Evolutionary conservation across 1,140 invertebrate genomes (phyloP), one percentile per base, ranked within the genome.

Genomic region (Microplitis mediator): DNA sequence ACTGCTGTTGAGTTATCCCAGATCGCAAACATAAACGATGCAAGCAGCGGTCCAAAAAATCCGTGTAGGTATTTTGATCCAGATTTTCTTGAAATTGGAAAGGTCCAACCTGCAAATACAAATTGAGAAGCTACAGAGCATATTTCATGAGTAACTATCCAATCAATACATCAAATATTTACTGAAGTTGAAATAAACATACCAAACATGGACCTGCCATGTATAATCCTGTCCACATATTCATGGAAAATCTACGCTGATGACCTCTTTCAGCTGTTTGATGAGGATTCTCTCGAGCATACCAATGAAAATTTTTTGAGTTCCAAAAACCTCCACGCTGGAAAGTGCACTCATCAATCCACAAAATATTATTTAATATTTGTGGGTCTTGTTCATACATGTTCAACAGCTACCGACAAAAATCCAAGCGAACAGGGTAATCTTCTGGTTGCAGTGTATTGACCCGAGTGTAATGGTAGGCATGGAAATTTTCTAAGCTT

Each of bases 261-360:
- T 79, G 79, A 70, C 71, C 14, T 61, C 74, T 75, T 76, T 82
- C 69, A 65, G 77, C 34, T 32, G 81, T 80, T 45, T 74, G 77
- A 75, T 82, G 77, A 58, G 82, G 81, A 79, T 87, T 87, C 74
- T 81, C 80, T 36, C 75, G 68, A 31, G 79, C 77, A 78, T 82
- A 86, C 23, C 73, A 56, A 68, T 88, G 82, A 54, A 80, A 68
- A 71, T 87, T 87, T 66, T 86, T 84, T 8, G 85, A 72, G 70
- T 87, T 86, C n/a, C 80, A 74, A 61, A 81, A 75, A 11, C 82
- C 81, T 58, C 78, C 73, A 74, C 78, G 74, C 62, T 76, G 80
- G 78, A 81, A 85, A 54, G 73, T 78, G 11, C 78, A 78, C 66
- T 84, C 80, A 74, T 84, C 82, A 50, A 78, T 82, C 76, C 80